Evolutionary conservation across 2,113 vertebrate genomes (phyloP).

Genomic region (Seriola rivoliana): DNA sequence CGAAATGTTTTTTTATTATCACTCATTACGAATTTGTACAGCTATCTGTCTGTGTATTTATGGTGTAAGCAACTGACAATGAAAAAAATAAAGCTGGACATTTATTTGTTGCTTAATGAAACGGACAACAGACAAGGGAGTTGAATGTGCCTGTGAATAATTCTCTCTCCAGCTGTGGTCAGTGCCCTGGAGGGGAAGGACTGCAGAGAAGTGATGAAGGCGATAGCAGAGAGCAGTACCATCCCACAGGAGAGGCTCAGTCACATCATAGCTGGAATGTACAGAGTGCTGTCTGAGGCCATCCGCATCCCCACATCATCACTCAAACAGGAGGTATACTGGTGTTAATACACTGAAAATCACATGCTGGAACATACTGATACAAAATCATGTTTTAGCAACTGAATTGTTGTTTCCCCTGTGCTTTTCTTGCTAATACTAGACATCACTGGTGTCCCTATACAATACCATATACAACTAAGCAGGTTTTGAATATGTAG

Average conservation of each 20-base stretch:
- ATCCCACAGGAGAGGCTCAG: constrained; percentile 86
- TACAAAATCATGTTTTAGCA: neutral
- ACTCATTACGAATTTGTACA: neutral
- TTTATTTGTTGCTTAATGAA: neutral
- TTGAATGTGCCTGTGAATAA: neutral
- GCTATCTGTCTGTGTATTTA: too few relatives aligned
- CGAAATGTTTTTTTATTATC: neutral
- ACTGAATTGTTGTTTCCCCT: neutral
- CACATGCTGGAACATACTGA: neutral
- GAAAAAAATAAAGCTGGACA: neutral
- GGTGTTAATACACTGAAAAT: too few relatives aligned
- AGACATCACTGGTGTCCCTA: neutral
- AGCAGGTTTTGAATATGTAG: neutral
- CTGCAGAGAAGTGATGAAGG: constrained; percentile 83
- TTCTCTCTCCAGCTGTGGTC: constrained; percentile 84
- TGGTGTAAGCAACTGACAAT: neutral
- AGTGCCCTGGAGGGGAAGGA: constrained; percentile 89
- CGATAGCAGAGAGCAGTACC: constrained; percentile 78
- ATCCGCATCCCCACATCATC: constrained; percentile 84
- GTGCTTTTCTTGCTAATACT: neutral
- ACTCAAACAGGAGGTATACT: constrained; percentile 86
- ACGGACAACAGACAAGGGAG: too few relatives aligned
- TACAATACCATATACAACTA: neutral
- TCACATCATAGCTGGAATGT: constrained; percentile 87
- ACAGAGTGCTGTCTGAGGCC: constrained; percentile 86